These are phyloP conservation scores for Cepaea nemoralis DNA, from an alignment of 1,140 invertebrate species.

Conservation along the genomic window DNA sequence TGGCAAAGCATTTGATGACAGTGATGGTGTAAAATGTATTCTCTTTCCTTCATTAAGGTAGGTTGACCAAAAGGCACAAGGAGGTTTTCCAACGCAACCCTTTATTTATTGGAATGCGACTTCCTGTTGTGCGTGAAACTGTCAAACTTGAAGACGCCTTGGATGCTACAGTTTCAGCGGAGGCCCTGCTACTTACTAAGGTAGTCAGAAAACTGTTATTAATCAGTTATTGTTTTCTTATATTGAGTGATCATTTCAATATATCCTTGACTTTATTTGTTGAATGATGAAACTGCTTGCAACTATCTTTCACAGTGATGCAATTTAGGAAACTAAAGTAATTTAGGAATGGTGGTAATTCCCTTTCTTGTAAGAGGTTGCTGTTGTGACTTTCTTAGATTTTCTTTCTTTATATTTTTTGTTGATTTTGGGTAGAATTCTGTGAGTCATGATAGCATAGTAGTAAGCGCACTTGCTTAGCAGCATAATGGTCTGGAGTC, in stretches of 20 bases:
- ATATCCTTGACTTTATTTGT: neutral
- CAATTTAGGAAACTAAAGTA: neutral
- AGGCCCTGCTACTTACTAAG: slow-evolving; percentile 75
- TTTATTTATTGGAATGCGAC: slow-evolving; percentile 73
- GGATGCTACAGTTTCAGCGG: slow-evolving; percentile 70
- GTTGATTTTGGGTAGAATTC: no score
- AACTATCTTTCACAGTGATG: neutral
- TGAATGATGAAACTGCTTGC: neutral
- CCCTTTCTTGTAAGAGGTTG: no score
- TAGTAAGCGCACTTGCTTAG: no score
- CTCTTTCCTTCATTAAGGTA: slow-evolving; percentile 62
- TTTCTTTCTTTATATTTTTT: no score
- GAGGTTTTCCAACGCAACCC: slow-evolving; percentile 77
- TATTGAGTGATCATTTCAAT: neutral
- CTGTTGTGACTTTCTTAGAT: no score
- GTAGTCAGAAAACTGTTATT: slow-evolving; percentile 46
- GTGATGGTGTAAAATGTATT: neutral
- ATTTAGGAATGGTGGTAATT: slow-evolving; percentile 17
- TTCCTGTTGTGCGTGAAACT: slow-evolving; percentile 67
- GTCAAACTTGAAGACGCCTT: slow-evolving; percentile 74
- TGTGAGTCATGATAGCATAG: no score
- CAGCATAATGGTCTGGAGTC: no score
- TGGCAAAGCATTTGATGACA: no score
- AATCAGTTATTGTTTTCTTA: neutral
- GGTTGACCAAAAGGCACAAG: slow-evolving; percentile 76